Evolutionary conservation across 1,140 invertebrate species (phyloP), one percentile per base, ranked within the genome.

Genomic region (Ooceraea biroi): DNA sequence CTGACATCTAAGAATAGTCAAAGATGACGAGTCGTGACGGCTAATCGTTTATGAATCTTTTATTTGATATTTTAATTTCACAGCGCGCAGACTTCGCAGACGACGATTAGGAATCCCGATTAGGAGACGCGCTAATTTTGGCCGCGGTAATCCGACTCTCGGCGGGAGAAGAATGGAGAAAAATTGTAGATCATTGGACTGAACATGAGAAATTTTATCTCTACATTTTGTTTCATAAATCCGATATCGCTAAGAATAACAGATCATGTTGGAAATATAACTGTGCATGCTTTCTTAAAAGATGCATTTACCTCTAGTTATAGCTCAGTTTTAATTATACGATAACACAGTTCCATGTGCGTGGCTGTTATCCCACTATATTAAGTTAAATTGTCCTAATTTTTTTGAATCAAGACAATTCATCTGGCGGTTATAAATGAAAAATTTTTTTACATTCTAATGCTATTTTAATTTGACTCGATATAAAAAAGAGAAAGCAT

Each of bases 31-130:
- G 57, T 57, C n/a, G 11, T 7, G 52, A 7, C 36, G 12, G 27
- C 36, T 27, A 69, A 30, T 14, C 8, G 0, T 44, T 36, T 7
- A 46, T 57, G 25, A 71, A 57, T 71, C 7, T 80, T 80, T 80
- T 58, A 71, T 30, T 30, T 71, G 65, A 80, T 71, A 71, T 30
- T 80, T 80, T 80, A 69, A 80, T 80, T 50, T 80, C 41, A 30
- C 36, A 8, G 14, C 50, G 50, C 8, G 17, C 27, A 58, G 76
- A 80, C 50, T 71, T 50, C 50, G 65, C 36, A 46, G 76, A 80
- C 36, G 3, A 41, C 19, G 10, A 78, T 71, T 69, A 22, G 17
- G 0, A 0, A 3, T n/a, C 17, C 22, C 11, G 25, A 68, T 78
- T 44, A 55, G 30, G 22, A 80, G 22, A 48, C 63, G 76, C 44